Base-by-base conservation (phyloP, 2,888 invertebrate species). In the Caenorhabditis macrosperma region DNA sequence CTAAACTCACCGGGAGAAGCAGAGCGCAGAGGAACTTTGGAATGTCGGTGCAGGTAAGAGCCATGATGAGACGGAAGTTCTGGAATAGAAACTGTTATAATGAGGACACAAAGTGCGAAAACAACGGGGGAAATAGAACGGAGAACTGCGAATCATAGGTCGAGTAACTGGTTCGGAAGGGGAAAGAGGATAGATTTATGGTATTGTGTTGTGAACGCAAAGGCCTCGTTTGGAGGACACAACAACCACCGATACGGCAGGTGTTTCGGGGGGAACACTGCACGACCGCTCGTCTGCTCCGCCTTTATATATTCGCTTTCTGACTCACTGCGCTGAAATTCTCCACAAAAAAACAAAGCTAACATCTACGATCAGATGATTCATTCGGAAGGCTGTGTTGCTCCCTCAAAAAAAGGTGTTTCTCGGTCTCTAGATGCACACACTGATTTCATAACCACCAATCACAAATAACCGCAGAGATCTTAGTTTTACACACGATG, bases 11-110 rank as follows among this genome's bases (percentile, higher is more conserved):
- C 35, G 84, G 84, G 17, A 84, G 72, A 22, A 82, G 74, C 6
- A 84, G 46, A 67, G 84, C 81, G 69, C 84, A 84, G 69, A 84
- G 30, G 78, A 84, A 81, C 67, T 84, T 82, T 52, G 84, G 81
- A 48, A 84, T 79, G 59, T 84, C 84, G 61, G 79, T 81, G 76
- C 81, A 81, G 50, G 84, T 84, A 12, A 82, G 79, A 61, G 82
- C 82, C 82, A 84, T 84, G 41, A 26, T 33, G 55, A 38, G 17
- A 55, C 44, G 30, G 6, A 48, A 44, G 55, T 71, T 63, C 63
- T 71, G 63, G 28, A 71, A 63, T 52, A 7, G 17, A 4, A 17
- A 3, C 7, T n/a, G n/a, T 52, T 28, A 24, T 41, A 17, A 38
- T 17, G 26, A 30, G 1, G n/a, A 35, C 12, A 17, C 7, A 24